Base-by-base conservation (phyloP, 2,797 vertebrate genomes). In the Tokudaia tokunoshimensis region DNA sequence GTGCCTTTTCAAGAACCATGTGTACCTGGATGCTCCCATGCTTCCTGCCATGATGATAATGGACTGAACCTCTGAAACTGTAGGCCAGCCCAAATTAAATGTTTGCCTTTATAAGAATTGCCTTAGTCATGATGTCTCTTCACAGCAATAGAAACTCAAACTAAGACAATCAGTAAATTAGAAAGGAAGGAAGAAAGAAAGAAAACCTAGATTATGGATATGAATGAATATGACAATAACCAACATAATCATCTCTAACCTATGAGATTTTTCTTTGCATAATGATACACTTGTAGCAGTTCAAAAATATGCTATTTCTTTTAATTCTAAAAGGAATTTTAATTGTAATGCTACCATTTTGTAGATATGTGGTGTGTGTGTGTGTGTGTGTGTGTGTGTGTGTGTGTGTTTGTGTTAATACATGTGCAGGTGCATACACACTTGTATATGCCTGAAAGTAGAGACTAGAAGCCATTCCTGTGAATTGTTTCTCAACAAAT, bases 261-360 rank as follows among this genome's bases (percentile, higher is more conserved):
- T 47, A 63, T 47, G 26, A 65, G 9, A 47, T 31, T 47, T 63
- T 76, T 76, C 74, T 63, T 12, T 41, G 26, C 8, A 47, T 63
- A 65, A 22, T 65, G 41, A 65, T 34, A 84, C 14, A 84, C 15
- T 19, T 31, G 59, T 20, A 84, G 29, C 17, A 74, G 70, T 24
- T 41, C 19, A 24, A n/a, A 74, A 74, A 22, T 74, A 19, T 74
- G n/a, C 37, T 74, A 37, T 74, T 41, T 61, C 24, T 92, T n/a
- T 95, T 61, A 37, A 34, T 90, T 92, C 55, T 94, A 78, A 1
- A 19, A 76, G 14, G 12, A 92, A 74, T 59, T 61, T 44, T 41
- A 41, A 22, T 74, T 74, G n/a, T 22, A 74, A 24, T 81, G 50
- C 2, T 80, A 19, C 12, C 26, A 26, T 2, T 31, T 3, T 47